These are phyloP conservation scores for Mus pahari DNA, from an alignment of 2,113 vertebrate species.

Conservation along the genomic window DNA sequence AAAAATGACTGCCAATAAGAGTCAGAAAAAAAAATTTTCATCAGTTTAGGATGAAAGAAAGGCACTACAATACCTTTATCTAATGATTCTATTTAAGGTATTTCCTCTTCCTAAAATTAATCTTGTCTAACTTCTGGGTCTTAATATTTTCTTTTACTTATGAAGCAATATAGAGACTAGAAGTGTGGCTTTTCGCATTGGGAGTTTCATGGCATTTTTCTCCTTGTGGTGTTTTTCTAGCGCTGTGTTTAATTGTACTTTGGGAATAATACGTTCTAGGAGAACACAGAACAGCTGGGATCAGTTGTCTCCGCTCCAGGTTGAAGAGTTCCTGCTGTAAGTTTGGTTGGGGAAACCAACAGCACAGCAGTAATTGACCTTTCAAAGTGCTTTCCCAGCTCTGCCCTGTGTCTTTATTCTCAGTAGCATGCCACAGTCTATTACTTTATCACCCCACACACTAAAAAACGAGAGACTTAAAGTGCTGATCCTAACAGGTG, in stretches of 20 bases:
- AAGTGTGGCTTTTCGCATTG: neutral
- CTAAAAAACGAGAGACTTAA: neutral
- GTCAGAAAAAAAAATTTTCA: neutral
- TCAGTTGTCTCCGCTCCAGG: neutral
- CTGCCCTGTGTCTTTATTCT: neutral
- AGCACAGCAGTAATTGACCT: neutral
- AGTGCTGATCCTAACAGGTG: neutral
- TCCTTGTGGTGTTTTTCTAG: neutral
- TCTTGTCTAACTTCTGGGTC: neutral
- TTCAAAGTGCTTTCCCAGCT: neutral
- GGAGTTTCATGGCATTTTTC: neutral
- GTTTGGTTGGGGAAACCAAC: neutral
- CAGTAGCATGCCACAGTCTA: neutral
- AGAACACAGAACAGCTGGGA: neutral
- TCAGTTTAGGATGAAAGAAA: neutral
- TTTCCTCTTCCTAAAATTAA: neutral
- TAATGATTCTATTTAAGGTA: neutral
- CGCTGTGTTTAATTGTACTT: neutral
- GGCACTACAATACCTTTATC: neutral
- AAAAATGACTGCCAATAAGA: neutral
- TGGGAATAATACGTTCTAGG: neutral
- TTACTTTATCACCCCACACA: neutral
- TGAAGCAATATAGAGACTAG: neutral
- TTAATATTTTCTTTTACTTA: conserved; percentile 42
- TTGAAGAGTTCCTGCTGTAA: neutral